Evolutionary conservation across 2,797 vertebrate genomes (phyloP).

Genomic region (Enteromius paludinosus): DNA sequence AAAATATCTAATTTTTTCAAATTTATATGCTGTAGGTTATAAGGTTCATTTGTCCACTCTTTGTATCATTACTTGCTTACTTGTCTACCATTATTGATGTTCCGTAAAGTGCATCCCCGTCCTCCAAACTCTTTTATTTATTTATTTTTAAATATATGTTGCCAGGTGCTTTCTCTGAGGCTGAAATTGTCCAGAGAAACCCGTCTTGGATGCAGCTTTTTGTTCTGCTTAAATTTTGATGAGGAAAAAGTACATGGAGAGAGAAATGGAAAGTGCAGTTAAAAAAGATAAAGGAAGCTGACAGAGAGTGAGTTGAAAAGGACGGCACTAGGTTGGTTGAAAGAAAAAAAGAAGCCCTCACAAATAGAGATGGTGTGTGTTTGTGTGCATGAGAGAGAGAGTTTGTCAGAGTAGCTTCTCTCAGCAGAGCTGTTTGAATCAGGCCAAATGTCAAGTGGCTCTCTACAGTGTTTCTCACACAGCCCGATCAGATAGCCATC

Average conservation of each 20-base stretch:
- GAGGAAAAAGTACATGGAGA: conserved; percentile 31
- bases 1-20: not conserved
- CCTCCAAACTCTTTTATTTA: conserved; percentile 8
- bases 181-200: conserved; percentile 5
- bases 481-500: conserved; percentile 70
- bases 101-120: conserved; percentile 62
- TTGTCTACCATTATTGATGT: conserved; percentile 69
- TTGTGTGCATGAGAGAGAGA: conserved; percentile 51
- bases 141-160: conserved; percentile 57
- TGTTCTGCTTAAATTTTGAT: conserved; percentile 35
- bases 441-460: conserved; percentile 81
- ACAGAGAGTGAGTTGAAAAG: conserved; percentile 59
- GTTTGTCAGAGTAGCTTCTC: conserved; percentile 72
- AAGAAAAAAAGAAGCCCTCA: conserved; percentile 56
- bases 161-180: not conserved
- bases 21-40: not conserved
- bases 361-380: conserved; percentile 50
- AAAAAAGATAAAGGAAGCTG: conserved; percentile 48
- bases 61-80: conserved; percentile 64
- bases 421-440: conserved; percentile 77
- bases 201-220: conserved; percentile 25
- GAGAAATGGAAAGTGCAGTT: conserved; percentile 24
- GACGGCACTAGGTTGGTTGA: conserved; percentile 52
- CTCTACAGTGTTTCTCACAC: conserved; percentile 69
- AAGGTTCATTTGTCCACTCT: conserved; percentile 5